Conservation (phyloP, 2,888 invertebrate genomes). For the Axea sp. region DNA sequence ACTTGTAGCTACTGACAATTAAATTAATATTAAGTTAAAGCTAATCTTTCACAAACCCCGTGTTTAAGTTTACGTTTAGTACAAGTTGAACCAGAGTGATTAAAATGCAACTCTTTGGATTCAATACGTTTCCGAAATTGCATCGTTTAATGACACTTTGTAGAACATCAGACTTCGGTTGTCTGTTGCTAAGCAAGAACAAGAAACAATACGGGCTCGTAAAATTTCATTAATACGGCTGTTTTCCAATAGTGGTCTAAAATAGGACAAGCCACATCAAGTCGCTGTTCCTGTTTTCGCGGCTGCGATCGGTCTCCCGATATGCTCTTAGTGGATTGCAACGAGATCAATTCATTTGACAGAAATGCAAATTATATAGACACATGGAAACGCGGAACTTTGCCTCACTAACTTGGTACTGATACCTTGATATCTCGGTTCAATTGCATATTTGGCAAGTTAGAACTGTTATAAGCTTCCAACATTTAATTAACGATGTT, state of each 20-base stretch:
- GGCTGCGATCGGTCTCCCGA: constrained; percentile 20
- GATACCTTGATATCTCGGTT: constrained; percentile 9
- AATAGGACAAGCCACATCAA: constrained; percentile 37
- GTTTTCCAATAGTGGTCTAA: constrained; percentile 48
- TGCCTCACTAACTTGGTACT: constrained; percentile 13
- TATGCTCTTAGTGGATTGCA: constrained; percentile 29
- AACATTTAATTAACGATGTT: constrained; percentile 29
- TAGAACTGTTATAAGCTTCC: constrained; percentile 4
- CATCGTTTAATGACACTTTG: neutral
- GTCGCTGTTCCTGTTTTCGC: constrained; percentile 24
- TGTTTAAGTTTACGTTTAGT: no score
- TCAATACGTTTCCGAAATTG: neutral
- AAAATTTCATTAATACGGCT: constrained; percentile 40
- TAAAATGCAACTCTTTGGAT: no score
- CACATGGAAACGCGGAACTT: constrained; percentile 30
- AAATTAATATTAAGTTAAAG: no score
- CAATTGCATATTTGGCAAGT: constrained; percentile 25
- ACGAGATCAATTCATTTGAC: constrained; percentile 31
- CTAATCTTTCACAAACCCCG: no score
- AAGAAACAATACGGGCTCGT: constrained; percentile 28
- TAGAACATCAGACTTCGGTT: constrained; percentile 11
- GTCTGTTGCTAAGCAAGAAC: constrained; percentile 29
- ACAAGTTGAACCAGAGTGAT: no score
- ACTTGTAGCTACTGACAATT: no score
- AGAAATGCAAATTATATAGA: constrained; percentile 51